Percentiles rank a stretch among this genome's conserved stretches.
phyloP scores from a whole-genome alignment of 2,113 vertebrate species.

The Cebus imitator region DNA sequence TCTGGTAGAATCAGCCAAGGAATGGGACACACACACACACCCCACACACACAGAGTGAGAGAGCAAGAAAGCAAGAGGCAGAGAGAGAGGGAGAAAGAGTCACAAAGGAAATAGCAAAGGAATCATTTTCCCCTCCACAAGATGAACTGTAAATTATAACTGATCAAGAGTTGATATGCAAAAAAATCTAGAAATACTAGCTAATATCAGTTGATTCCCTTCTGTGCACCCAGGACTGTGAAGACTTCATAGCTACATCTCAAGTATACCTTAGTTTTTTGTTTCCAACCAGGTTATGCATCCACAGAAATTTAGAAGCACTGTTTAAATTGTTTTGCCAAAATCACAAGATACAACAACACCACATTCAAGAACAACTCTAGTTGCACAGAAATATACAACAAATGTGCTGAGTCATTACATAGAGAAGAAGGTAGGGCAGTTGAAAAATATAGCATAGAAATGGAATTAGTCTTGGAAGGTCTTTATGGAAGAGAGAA shows the following conservation, averaged over 20 bases:
- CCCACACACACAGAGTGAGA: no score
- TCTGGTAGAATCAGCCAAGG: not conserved
- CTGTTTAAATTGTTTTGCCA: conserved; percentile 3
- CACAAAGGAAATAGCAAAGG: no score
- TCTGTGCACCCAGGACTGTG: not conserved
- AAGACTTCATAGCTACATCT: not conserved
- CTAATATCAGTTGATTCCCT: not conserved
- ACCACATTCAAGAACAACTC: not conserved
- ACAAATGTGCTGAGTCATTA: not conserved
- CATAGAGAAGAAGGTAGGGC: not conserved
- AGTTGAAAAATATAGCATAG: not conserved
- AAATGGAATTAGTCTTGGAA: not conserved
- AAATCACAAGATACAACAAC: not conserved
- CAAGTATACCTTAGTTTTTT: conserved; percentile 39
- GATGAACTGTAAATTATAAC: conserved; percentile 41
- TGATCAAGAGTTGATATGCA: not conserved
- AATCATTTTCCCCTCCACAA: not conserved
- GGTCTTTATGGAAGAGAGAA: not conserved
- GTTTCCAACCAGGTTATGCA: not conserved
- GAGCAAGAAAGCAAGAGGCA: no score
- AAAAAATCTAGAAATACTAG: not conserved
- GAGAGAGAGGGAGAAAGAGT: no score
- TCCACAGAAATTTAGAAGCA: not conserved
- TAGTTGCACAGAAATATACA: not conserved
- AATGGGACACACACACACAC: not conserved